Conservation (phyloP, 2,797 vertebrate genomes). For the Loriculus beryllinus region DNA sequence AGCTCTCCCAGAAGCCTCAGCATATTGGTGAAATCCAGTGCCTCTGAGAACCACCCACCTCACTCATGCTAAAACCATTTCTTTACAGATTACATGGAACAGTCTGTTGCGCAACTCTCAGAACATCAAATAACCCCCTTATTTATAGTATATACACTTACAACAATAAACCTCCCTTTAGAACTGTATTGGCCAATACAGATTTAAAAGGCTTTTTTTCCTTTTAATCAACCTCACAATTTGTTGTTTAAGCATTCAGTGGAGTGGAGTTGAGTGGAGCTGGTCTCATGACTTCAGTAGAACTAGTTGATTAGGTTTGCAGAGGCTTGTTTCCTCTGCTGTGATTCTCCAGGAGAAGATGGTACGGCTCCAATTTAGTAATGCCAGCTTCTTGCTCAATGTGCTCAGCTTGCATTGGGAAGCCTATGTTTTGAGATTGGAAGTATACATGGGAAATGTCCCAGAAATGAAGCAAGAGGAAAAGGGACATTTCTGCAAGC, state of each 20-base stretch:
- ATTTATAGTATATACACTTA: conserved; percentile 53
- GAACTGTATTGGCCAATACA: conserved; percentile 39
- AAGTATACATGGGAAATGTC: background rate
- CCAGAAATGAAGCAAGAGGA: background rate
- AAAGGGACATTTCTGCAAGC: background rate
- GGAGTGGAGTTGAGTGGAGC: background rate
- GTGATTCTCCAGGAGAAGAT: background rate
- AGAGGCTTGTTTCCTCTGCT: background rate
- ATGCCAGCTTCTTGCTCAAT: background rate
- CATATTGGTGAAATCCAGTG: background rate
- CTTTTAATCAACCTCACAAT: conserved; percentile 23
- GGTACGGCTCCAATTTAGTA: background rate
- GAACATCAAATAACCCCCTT: conserved; percentile 53
- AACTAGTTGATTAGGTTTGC: background rate
- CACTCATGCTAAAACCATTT: conserved; percentile 37
- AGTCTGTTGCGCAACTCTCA: background rate
- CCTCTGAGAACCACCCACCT: conserved; percentile 32
- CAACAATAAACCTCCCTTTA: conserved; percentile 43
- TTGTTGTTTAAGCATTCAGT: conserved; percentile 38
- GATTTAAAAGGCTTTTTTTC: conserved; percentile 21
- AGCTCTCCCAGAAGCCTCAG: background rate
- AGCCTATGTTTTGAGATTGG: background rate
- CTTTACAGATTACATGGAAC: background rate
- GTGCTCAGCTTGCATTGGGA: background rate
- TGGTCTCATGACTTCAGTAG: background rate